phyloP scores from a whole-genome alignment of 92 coral and sea anemone genomes.

The Actinostola sp. region DNA sequence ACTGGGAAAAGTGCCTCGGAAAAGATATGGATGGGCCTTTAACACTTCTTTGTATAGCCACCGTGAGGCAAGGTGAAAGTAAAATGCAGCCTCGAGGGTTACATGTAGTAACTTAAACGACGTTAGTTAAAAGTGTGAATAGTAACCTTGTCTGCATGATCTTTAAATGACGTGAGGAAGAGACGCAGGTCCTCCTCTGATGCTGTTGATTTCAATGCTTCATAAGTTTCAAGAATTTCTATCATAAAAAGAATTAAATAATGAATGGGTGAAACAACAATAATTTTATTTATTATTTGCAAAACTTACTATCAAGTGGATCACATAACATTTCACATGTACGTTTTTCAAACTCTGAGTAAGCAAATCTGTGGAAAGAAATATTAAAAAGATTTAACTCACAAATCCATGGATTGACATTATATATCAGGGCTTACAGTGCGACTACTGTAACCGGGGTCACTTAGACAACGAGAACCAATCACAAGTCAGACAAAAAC shows the following conservation, averaged over 20 bases:
- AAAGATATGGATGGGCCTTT: too few relatives aligned
- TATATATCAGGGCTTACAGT: too few relatives aligned
- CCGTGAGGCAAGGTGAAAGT: too few relatives aligned
- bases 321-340: constrained; percentile 62
- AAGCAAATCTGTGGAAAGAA: constrained; percentile 57
- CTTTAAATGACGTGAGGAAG: constrained; percentile 72
- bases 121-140: neutral
- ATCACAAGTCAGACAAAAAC: too few relatives aligned
- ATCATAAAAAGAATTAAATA: constrained; percentile 3
- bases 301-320: constrained; percentile 74
- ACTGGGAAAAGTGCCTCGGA: too few relatives aligned
- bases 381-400: too few relatives aligned
- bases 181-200: constrained; percentile 72
- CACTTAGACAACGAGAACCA: too few relatives aligned
- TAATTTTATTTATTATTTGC: neutral
- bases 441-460: too few relatives aligned
- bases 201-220: constrained; percentile 68
- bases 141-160: constrained; percentile 61
- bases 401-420: neutral
- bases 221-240: constrained; percentile 67
- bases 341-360: constrained; percentile 61
- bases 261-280: too few relatives aligned
- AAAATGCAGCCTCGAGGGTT: too few relatives aligned
- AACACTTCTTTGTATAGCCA: too few relatives aligned
- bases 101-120: too few relatives aligned